phyloP scores from a whole-genome alignment of 2,797 vertebrate genomes.

The Lagodon rhomboides region DNA sequence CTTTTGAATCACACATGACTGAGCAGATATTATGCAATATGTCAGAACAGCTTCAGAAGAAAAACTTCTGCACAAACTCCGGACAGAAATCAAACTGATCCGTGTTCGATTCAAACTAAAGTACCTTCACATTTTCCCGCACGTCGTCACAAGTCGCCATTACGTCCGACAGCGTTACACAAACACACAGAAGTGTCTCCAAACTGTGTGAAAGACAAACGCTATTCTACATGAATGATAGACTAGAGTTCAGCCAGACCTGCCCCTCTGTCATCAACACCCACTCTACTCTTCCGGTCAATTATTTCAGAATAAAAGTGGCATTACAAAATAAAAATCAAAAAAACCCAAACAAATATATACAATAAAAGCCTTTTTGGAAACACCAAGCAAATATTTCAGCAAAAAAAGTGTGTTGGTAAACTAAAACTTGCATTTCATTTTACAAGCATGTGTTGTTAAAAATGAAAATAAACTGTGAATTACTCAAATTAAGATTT shows the following conservation, averaged over 20 bases:
- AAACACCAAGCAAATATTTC: neutral
- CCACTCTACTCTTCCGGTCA: constrained; percentile 3
- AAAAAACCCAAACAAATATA: neutral
- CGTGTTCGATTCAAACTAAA: neutral
- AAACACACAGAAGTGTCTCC: neutral
- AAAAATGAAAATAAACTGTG: too few relatives aligned
- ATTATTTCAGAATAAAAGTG: constrained; percentile 48
- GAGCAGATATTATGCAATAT: neutral
- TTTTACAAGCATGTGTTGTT: too few relatives aligned
- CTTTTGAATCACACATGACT: neutral
- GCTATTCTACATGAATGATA: accelerated
- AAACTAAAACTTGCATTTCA: too few relatives aligned
- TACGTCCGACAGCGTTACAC: neutral
- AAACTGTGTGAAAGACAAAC: neutral
- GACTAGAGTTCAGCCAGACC: neutral
- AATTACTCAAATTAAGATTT: neutral
- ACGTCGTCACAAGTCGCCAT: constrained; percentile 60
- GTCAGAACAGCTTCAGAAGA: neutral
- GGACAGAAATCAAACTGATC: neutral
- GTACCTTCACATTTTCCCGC: constrained; percentile 73
- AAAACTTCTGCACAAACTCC: neutral
- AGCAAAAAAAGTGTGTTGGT: neutral
- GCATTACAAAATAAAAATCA: neutral
- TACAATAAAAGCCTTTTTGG: neutral
- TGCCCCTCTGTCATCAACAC: neutral